Base-by-base conservation (phyloP, 2,113 vertebrate species). In the Scophthalmus maximus region DNA sequence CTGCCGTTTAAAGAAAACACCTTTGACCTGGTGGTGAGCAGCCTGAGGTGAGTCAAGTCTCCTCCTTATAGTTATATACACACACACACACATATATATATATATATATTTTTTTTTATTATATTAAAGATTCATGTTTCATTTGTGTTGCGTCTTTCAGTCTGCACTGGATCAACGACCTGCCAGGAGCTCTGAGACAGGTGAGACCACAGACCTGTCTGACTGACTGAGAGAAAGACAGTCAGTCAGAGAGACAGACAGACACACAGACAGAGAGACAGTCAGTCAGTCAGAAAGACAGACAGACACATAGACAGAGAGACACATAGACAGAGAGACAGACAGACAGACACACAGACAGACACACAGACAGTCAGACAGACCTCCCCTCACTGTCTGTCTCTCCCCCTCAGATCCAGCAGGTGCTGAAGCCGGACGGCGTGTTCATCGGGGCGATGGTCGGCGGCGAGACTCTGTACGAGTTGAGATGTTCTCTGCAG, bases 101-200 rank as follows among this genome's bases (percentile, higher is more conserved):
- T n/a, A n/a, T n/a, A n/a, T n/a, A n/a, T n/a, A n/a, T n/a, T n/a
- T n/a, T n/a, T n/a, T n/a, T n/a, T n/a, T n/a, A n/a, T n/a, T n/a
- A n/a, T n/a, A n/a, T n/a, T n/a, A n/a, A n/a, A n/a, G n/a, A n/a
- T 20, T 8, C 42, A 46, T 4, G 46, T 49, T 8, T 49, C 5
- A 23, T 5, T 8, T 49, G 7, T 49, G n/a, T 10, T 23, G 46
- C 18, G 46, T 49, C 20, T n/a, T 22, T 40, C 88, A 99, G 98
- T 67, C 93, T 99, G 68, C 98, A 99, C 71, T 99, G 98, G 97
- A 95, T 96, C 62, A 99, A 99, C 74, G 95, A 99, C 82, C 96
- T 99, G 79, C 97, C 98, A 8, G 93, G 89, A 82, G 95, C 96
- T 6, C 94, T 99, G 83, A 91, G 61, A 89, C 95, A 99, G 96